These are phyloP conservation scores for Ptychoptera albimana DNA, from an alignment of 2,888 invertebrate species.

Conservation along the genomic window DNA sequence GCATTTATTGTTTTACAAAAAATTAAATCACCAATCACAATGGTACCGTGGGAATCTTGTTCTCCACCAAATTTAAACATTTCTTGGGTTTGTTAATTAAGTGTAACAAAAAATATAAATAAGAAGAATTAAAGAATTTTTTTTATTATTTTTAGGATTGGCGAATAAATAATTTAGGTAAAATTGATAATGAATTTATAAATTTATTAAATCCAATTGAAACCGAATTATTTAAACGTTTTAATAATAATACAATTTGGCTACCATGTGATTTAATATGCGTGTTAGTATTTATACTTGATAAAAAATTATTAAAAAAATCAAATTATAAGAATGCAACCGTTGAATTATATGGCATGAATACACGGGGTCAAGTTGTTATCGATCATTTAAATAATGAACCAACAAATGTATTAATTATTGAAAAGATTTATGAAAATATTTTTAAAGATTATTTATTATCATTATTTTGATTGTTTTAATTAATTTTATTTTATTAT, in stretches of 20 bases:
- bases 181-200: conserved; percentile 24
- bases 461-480: too few relatives aligned
- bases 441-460: too few relatives aligned
- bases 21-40: conserved; percentile 36
- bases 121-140: background rate
- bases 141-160: conserved; percentile 32
- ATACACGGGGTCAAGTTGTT: conserved; percentile 47
- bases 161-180: conserved; percentile 33
- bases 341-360: conserved; percentile 39
- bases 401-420: too few relatives aligned
- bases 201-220: conserved; percentile 37
- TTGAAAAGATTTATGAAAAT: too few relatives aligned
- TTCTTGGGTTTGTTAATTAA: conserved; percentile 19
- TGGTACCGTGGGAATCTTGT: conserved; percentile 58
- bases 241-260: conserved; percentile 14
- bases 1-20: conserved; percentile 50
- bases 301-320: conserved; percentile 23
- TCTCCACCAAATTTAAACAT: conserved; percentile 22
- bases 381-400: conserved; percentile 32
- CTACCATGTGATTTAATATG: conserved; percentile 37
- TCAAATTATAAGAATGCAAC: conserved; percentile 31
- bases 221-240: conserved; percentile 17
- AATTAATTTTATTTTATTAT: too few relatives aligned
- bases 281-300: conserved; percentile 32
- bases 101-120: background rate